phyloP scores from a whole-genome alignment of 2,797 vertebrate species.

The Zalophus californianus region DNA sequence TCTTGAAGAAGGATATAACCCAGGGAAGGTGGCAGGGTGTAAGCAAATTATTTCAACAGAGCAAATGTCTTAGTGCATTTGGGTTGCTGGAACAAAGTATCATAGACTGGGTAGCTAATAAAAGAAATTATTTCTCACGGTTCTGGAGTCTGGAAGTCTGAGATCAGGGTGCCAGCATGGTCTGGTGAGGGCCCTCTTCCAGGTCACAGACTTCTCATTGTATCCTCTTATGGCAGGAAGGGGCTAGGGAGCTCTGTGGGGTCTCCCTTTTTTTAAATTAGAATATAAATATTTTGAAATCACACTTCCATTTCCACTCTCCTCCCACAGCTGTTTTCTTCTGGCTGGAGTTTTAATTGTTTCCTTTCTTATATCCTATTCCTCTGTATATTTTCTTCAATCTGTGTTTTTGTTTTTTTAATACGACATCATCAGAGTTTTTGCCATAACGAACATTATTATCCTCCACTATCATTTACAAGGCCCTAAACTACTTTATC shows the following conservation, averaged over 20 bases:
- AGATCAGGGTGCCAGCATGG: background rate
- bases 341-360: slow-evolving; percentile 44
- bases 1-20: too few relatives aligned
- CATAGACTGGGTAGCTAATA: background rate
- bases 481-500: background rate
- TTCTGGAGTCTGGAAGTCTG: background rate
- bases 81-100: background rate
- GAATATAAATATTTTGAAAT: slow-evolving; percentile 6
- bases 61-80: background rate
- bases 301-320: background rate
- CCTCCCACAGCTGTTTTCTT: slow-evolving; percentile 16
- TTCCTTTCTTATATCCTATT: slow-evolving; percentile 41
- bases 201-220: background rate
- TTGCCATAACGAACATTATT: background rate
- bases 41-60: background rate
- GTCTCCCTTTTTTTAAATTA: background rate
- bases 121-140: background rate
- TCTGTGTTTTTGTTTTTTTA: background rate
- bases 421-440: background rate
- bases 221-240: background rate
- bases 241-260: background rate
- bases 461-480: slow-evolving; percentile 12
- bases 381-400: slow-evolving; percentile 37
- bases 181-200: background rate
- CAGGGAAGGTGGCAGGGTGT: too few relatives aligned